Base-by-base conservation (phyloP, 2,797 vertebrate genomes). In the Champsocephalus gunnari region DNA sequence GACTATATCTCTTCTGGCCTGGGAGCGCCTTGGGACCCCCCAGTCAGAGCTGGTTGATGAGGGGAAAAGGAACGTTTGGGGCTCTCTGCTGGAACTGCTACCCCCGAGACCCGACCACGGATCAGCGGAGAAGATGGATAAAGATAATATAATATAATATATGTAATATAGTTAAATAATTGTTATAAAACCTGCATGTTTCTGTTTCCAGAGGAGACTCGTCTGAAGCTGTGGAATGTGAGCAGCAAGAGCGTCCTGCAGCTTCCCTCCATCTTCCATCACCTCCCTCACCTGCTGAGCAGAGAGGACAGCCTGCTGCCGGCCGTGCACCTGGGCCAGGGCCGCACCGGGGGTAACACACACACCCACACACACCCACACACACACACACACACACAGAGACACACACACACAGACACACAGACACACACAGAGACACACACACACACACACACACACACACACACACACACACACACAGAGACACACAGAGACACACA, bases 201-300 rank as follows among this genome's bases (percentile, higher is more conserved):
- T 28, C 3, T 28, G 28, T 28, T 28, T 87, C 77, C 93, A 99
- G 98, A 99, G 92, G 97, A 99, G 93, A 97, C 96, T 16, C 96
- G 97, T 88, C 91, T 99, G 91, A 98, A 96, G 93, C 90, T 98
- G 81, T 99, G 98, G 97, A 99, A 99, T 67, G 94, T 96, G 87
- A 99, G 96, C 81, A 96, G 95, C 94, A 97, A 98, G 91, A 98
- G 96, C 94, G 95, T 97, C 75, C 94, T 99, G 82, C 98, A 98
- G 93, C 95, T 99, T 85, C 98, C 98, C 88, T 98, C 96, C 75
- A 96, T 99, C 95, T 98, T 99, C 95, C 97, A 99, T 91, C 97
- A 99, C 90, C 96, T 99, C 83, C 98, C 98, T 44, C 98, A 99
- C 94, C 96, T 99, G 88, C 95, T 98, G 91, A 96, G 19, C 34